Base-by-base conservation (phyloP, 2,888 invertebrate species). In the Drosophila cognata region DNA sequence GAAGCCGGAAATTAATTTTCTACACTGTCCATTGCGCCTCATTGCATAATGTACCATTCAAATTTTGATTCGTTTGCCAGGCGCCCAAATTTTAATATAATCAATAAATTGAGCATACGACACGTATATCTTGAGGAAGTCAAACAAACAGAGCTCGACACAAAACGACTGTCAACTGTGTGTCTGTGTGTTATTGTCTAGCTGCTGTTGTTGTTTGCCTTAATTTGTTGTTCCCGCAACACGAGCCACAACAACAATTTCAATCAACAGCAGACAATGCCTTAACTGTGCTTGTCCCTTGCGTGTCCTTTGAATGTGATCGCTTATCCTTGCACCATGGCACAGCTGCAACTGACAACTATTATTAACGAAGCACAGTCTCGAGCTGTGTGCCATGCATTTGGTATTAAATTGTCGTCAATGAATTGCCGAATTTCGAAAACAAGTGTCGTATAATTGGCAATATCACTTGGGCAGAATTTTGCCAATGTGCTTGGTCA, bases 21-120 rank as follows among this genome's bases (percentile, higher is more conserved):
- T 62, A 61, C 31, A 18, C 56, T 52, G 31, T 62, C 18, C 53
- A 56, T 50, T 68, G 71, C 56, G 68, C 73, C 79, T 80, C 84
- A 88, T 84, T 86, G 83, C 79, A 75, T 76, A 82, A 86, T 74
- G 58, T 74, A 71, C 55, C 72, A 77, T 75, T 71, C 55, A 75
- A 72, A 71, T 55, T 65, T 55, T 56, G 60, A 31, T 43, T 21
- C 65, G 51, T 57, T 74, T 68, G 62, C 69, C 50, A 68, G 67
- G 50, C 48, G 31, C 53, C 64, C 65, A 67, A 74, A 79, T 82
- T 88, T 80, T 67, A 86, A 88, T 77, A 71, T 72, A 90, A 89
- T 89, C 88, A 83, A 90, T 89, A 86, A 74, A 88, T 90, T 76
- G 77, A 68, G 76, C 70, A 82, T 81, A 84, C 82, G 81, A 33